Evolutionary conservation across 2,113 vertebrate species (phyloP), one percentile per base, ranked within the genome.

Genomic region (Mirounga angustirostris): DNA sequence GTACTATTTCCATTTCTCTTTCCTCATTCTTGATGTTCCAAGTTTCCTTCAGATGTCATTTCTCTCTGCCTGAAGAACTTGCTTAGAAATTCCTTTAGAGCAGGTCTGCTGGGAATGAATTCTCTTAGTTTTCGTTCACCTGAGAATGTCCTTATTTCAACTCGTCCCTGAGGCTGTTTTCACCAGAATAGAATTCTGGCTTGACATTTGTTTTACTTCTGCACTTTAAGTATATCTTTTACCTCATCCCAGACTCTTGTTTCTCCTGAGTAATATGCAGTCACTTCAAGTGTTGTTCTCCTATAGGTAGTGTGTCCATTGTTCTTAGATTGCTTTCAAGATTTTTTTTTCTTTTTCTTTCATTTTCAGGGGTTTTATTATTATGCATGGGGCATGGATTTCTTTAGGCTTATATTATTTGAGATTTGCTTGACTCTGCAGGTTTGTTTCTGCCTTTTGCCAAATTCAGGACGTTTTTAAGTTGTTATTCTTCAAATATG

Each of bases 361-460:
- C 56, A 28, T 92, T 93, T 97, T 71, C 69, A 94, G 50, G 21
- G 52, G 13, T 89, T 95, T 94, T 86, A 54, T 78, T 80, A 26
- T 16, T 14, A 33, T 73, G 0, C 63, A 8, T 43, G 18, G 65
- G 6, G 16, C 7, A 10, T 76, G 16, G 67, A 18, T 88, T 83
- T 94, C 36, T 89, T 83, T 76, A 83, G 56, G 18, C 24, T 92
- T 78, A 7, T 30, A 78, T 85, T 89, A n/a, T 28, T 80, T 58
- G 18, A 46, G 12, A 6, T 58, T 21, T 61, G 40, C 26, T 22
- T 78, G 22, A 54, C 67, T 71, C 74, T 52, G 4, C 16, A 54
- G 7, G 10, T 67, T 58, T 82, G 10, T 67, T 58, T 82, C 50
- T 40, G 10, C 22, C 15, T 87, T 82, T 88, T 91, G 71, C 56